These are phyloP conservation scores for Melipona beecheii DNA, from an alignment of 2,888 invertebrate genomes.

Conservation along the genomic window DNA sequence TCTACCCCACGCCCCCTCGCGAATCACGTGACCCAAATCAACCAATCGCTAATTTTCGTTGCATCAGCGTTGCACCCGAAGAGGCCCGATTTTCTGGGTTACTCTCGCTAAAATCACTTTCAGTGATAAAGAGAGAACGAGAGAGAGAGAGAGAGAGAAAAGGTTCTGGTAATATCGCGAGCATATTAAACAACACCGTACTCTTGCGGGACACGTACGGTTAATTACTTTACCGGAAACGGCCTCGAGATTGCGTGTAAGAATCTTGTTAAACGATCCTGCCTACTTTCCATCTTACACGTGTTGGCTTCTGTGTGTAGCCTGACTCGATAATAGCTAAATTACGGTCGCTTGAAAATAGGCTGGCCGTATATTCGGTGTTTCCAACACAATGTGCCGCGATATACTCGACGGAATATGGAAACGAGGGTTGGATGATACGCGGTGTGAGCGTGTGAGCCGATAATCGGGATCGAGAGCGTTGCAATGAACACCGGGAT, in stretches of 20 bases:
- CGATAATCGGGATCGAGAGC: conserved; percentile 3
- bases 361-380: conserved; percentile 8
- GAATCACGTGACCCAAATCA: too few relatives aligned
- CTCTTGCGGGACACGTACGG: conserved; percentile 29
- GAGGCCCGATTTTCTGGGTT: too few relatives aligned
- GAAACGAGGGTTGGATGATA: background rate
- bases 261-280: conserved; percentile 60
- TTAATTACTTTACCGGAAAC: conserved; percentile 36
- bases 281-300: conserved; percentile 51
- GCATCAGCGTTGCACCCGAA: too few relatives aligned
- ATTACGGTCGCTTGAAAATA: conserved; percentile 36
- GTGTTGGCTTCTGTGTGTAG: conserved; percentile 41
- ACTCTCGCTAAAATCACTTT: too few relatives aligned
- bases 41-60: too few relatives aligned
- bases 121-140: too few relatives aligned
- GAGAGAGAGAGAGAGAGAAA: background rate
- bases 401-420: conserved; percentile 5
- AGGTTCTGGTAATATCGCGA: conserved; percentile 13
- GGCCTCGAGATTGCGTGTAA: conserved; percentile 44
- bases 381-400: conserved; percentile 9
- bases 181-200: conserved; percentile 34
- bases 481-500: conserved; percentile 4
- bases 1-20: too few relatives aligned
- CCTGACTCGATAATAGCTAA: conserved; percentile 44
- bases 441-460: conserved; percentile 20